Base-by-base conservation (phyloP, 2,888 invertebrate genomes). In the Chorisops tibialis region DNA sequence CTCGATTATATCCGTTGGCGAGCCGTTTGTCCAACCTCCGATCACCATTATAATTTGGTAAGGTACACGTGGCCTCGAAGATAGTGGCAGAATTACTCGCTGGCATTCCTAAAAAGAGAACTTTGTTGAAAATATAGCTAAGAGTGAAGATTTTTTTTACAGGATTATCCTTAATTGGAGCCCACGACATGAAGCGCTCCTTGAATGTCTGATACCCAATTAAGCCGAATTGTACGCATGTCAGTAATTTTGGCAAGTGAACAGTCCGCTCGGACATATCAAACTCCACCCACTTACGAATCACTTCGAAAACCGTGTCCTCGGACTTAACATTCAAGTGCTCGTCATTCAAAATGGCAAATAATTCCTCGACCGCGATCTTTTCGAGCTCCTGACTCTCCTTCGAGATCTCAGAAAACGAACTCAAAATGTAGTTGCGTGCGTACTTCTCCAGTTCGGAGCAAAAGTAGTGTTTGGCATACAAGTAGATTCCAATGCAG, bases 21-120 rank as follows among this genome's bases (percentile, higher is more conserved):
- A 87, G n/a, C 90, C 90, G n/a, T 87, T 83, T 73, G 87, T 82
- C 93, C 91, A 91, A 1, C 93, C 93, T 3, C 92, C 92, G 16
- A 92, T 85, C 12, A 91, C 89, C 74, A 93, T 92, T 11, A 93
- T 80, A 69, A 89, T 83, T 70, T 88, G 88, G 74, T 88, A 86
- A 49, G 84, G 91, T 76, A 90, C 83, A 63, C 93, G 80, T 0
- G 92, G 91, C 63, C 86, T 79, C 7, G 85, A 81, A 38, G 87
- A 79, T 1, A 83, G 81, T 19, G 83, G 81, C 64, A 79, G 79
- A 49, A 85, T 72, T 4, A 81, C 79, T 69, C 80, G 79, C 73
- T 81, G 82, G 67, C 82, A 83, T 69, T 80, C 81, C 82, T 84
- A 73, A 48, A 60, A 50, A 14, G 9, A 24, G 19, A 48, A 49